These are phyloP conservation scores for Neosalanx taihuensis DNA, from an alignment of 2,797 vertebrate genomes.

Conservation along the genomic window DNA sequence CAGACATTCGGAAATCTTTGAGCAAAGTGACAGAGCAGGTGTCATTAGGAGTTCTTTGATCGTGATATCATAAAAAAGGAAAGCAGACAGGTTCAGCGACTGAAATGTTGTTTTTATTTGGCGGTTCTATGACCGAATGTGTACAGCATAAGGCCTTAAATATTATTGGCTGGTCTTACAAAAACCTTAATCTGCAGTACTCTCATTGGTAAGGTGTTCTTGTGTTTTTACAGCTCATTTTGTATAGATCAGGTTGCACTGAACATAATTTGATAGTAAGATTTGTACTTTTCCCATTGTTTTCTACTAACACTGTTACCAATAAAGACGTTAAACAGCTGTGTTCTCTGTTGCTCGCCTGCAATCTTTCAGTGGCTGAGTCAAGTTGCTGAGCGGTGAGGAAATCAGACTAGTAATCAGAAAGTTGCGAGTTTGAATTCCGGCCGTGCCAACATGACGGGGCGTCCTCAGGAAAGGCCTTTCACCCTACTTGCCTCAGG, in stretches of 20 bases:
- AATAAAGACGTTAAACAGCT: constrained; percentile 5
- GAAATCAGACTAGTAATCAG: no score
- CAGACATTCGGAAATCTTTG: background rate
- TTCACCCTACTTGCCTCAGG: no score
- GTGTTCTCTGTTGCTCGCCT: background rate
- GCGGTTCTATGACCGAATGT: background rate
- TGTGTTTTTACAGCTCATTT: constrained; percentile 6
- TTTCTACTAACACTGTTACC: background rate
- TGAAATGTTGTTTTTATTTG: constrained; percentile 2
- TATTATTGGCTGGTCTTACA: background rate
- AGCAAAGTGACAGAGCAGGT: background rate
- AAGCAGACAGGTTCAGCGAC: constrained; percentile 4
- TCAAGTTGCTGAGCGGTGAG: no score
- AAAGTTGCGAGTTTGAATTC: no score
- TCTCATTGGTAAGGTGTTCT: background rate
- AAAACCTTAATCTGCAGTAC: background rate
- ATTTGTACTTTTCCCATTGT: constrained; percentile 15
- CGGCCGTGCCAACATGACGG: no score
- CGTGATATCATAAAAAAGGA: background rate
- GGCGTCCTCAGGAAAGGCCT: no score
- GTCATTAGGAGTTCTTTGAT: background rate
- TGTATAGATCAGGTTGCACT: constrained; percentile 27
- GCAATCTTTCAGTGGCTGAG: no score
- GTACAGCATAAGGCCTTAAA: background rate
- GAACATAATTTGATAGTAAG: constrained; percentile 21